Percentiles rank a stretch among this genome's conserved stretches.
Conservation (phyloP, 30 jellyfish, hydroid and myxozoan species). For the Hydractinia echinata region DNA sequence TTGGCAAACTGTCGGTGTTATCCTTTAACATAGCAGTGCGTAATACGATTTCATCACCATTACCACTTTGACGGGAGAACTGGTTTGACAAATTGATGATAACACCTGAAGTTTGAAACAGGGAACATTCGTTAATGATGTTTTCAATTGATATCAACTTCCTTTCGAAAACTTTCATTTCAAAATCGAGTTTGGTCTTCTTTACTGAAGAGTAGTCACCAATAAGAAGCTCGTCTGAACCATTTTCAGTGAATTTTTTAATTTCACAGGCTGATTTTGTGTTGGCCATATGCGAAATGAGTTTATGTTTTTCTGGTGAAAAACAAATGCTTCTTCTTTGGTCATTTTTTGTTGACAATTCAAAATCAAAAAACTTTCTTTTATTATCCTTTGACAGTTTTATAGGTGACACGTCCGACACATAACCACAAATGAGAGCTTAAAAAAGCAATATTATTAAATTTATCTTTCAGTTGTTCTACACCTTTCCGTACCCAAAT, state of each 20-base stretch:
- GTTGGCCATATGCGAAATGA: too few species aligned
- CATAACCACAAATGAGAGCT: not conserved
- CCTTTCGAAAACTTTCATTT: not conserved
- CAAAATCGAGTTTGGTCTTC: constrained; percentile 1
- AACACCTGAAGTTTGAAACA: not conserved
- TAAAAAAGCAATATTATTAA: too few species aligned
- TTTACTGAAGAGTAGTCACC: not conserved
- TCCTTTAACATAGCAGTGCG: not conserved
- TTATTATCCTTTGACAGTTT: not conserved
- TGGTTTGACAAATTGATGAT: too few species aligned
- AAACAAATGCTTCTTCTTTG: not conserved
- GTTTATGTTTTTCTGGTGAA: constrained; percentile 2
- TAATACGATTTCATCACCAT: not conserved
- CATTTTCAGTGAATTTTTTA: too few species aligned
- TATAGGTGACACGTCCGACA: not conserved
- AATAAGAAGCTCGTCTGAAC: not conserved
- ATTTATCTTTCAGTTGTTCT: too few species aligned
- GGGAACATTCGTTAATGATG: not conserved
- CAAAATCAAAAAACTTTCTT: not conserved
- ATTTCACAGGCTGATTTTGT: too few species aligned
- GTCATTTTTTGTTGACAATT: not conserved
- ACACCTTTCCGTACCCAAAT: too few species aligned
- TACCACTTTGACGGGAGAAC: not conserved
- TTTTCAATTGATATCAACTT: not conserved
- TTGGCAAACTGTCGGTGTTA: too few species aligned